Percentiles rank a stretch among this genome's conserved stretches.
phyloP scores from a whole-genome alignment of 2,888 invertebrate genomes.

The Drosophila cognata region DNA sequence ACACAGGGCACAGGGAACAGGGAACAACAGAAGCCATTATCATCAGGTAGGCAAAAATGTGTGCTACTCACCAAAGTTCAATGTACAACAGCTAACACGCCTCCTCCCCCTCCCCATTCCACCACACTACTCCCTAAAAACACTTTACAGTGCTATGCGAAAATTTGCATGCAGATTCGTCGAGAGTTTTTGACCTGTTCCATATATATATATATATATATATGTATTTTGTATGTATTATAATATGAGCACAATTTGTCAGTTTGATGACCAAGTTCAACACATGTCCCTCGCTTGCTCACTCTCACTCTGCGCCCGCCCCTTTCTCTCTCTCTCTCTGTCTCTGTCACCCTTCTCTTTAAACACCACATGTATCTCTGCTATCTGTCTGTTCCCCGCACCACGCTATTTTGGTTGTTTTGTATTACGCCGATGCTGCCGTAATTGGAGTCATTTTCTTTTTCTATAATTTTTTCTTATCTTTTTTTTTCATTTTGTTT shows the following conservation, averaged over 20 bases:
- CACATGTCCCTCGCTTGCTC: not conserved
- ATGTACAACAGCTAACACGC: constrained; percentile 54
- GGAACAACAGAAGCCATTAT: not conserved
- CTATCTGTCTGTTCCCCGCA: not conserved
- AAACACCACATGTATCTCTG: not conserved
- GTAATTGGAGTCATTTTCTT: constrained; percentile 46
- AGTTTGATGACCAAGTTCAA: constrained; percentile 51
- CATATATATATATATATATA: not conserved
- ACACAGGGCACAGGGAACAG: not conserved
- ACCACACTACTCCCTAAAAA: not conserved
- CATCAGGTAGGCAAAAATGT: not conserved
- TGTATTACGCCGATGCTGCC: constrained; percentile 38
- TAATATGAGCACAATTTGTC: constrained; percentile 8
- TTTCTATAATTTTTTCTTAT: constrained; percentile 8
- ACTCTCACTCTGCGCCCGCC: too few species aligned
- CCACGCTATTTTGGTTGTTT: not conserved
- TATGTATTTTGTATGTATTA: not conserved
- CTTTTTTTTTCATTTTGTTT: constrained; percentile 1
- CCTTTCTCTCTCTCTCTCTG: not conserved
- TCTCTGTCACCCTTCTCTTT: not conserved
- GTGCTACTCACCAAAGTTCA: constrained; percentile 54
- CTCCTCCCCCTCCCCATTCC: too few species aligned
- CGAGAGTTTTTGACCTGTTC: constrained; percentile 9
- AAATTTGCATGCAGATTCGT: constrained; percentile 57
- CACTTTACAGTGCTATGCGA: constrained; percentile 57